phyloP scores from a whole-genome alignment of 2,888 invertebrate genomes.

The Orchesella flavescens region DNA sequence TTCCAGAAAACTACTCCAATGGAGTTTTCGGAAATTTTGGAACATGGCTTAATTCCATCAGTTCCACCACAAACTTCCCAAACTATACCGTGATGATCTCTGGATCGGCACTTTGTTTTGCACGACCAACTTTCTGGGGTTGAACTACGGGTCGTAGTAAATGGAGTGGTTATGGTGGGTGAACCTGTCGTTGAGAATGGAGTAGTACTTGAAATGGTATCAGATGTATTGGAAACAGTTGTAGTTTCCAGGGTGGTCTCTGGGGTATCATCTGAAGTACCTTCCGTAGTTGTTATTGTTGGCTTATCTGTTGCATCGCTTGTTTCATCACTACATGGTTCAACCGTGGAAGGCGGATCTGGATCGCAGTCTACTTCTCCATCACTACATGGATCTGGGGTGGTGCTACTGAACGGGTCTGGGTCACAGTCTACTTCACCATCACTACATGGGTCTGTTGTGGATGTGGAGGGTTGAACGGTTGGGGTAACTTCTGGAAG shows the following conservation, averaged over 20 bases:
- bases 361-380: not conserved
- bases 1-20: conserved; percentile 47
- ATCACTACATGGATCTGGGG: not conserved
- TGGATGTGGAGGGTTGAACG: not conserved
- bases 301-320: too few relatives aligned
- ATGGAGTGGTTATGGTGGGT: not conserved
- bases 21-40: not conserved
- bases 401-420: not conserved
- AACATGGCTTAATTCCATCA: conserved; percentile 30
- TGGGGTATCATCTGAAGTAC: not conserved
- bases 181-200: conserved; percentile 9
- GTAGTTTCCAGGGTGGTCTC: not conserved
- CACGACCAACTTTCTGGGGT: not conserved
- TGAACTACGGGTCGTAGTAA: not conserved
- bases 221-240: not conserved
- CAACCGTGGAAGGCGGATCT: too few relatives aligned
- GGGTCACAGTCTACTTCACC: not conserved
- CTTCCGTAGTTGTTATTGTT: not conserved
- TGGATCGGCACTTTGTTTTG: conserved; percentile 5
- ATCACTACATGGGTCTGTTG: not conserved
- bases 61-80: conserved; percentile 62
- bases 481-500: not conserved
- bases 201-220: conserved; percentile 14
- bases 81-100: not conserved
- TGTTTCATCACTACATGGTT: too few relatives aligned